phyloP scores from a whole-genome alignment of 2,113 vertebrate genomes.

The Elaphurus davidianus region DNA sequence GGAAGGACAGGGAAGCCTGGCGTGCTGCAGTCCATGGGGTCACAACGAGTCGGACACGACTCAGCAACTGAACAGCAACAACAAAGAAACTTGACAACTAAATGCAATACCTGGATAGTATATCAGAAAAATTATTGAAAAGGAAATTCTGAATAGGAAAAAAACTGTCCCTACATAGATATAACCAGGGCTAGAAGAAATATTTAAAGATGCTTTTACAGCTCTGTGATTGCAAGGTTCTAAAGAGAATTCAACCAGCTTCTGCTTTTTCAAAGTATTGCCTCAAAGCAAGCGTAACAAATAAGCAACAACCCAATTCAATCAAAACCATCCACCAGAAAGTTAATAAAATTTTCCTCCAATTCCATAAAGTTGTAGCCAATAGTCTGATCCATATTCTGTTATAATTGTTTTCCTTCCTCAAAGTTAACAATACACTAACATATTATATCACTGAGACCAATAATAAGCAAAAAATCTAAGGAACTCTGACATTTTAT shows the following conservation, averaged over 20 bases:
- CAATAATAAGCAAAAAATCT: background rate
- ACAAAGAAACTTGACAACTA: background rate
- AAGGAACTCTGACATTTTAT: conserved; percentile 43
- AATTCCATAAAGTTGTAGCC: background rate
- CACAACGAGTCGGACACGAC: background rate
- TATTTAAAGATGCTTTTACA: conserved; percentile 37
- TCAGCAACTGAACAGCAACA: background rate
- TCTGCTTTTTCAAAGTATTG: conserved; percentile 23
- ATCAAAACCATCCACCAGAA: conserved; percentile 40
- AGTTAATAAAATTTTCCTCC: background rate
- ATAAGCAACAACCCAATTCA: background rate
- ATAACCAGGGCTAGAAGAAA: conserved; percentile 10
- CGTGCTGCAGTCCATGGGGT: background rate
- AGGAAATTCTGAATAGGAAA: background rate
- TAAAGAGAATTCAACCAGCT: conserved; percentile 27
- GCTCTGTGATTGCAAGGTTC: background rate
- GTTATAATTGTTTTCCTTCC: background rate
- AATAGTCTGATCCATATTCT: background rate
- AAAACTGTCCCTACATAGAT: background rate
- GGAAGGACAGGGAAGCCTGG: background rate
- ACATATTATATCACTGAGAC: background rate
- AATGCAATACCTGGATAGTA: background rate
- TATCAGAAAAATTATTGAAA: background rate
- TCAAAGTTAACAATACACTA: background rate
- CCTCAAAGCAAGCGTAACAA: background rate